phyloP scores from a whole-genome alignment of 2,113 vertebrate genomes.

The Chauna torquata region DNA sequence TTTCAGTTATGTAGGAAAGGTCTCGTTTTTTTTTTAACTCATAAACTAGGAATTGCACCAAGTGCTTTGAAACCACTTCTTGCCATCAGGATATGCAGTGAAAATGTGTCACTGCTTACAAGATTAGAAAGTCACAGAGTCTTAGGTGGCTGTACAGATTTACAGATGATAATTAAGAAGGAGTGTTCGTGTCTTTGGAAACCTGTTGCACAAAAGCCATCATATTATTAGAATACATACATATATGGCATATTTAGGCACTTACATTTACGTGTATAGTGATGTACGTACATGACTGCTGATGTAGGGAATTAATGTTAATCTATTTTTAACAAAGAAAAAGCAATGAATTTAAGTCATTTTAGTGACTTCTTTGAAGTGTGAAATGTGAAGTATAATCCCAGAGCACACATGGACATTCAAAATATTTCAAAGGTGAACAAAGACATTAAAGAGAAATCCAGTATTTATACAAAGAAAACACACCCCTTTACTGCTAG shows the following conservation, averaged over 20 bases:
- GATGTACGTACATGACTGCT: background rate
- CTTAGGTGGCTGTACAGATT: background rate
- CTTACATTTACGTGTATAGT: background rate
- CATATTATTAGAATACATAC: background rate
- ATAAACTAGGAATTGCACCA: background rate
- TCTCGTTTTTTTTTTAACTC: background rate
- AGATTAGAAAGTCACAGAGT: background rate
- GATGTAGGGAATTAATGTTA: background rate
- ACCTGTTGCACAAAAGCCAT: background rate
- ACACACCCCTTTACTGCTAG: background rate
- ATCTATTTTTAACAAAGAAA: background rate
- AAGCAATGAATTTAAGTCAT: background rate
- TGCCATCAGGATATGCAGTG: background rate
- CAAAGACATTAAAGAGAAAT: background rate
- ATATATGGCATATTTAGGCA: background rate
- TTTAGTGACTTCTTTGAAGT: background rate
- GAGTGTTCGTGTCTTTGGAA: background rate
- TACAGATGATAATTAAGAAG: background rate
- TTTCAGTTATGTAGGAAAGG: background rate
- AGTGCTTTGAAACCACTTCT: background rate
- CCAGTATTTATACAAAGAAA: background rate
- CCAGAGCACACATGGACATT: background rate
- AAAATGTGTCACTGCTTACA: background rate
- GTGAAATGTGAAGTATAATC: background rate
- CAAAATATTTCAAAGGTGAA: background rate